Evolutionary conservation across 2,797 vertebrate genomes (phyloP), one percentile per base, ranked within the genome.

Genomic region (Sebastes paucispinis): DNA sequence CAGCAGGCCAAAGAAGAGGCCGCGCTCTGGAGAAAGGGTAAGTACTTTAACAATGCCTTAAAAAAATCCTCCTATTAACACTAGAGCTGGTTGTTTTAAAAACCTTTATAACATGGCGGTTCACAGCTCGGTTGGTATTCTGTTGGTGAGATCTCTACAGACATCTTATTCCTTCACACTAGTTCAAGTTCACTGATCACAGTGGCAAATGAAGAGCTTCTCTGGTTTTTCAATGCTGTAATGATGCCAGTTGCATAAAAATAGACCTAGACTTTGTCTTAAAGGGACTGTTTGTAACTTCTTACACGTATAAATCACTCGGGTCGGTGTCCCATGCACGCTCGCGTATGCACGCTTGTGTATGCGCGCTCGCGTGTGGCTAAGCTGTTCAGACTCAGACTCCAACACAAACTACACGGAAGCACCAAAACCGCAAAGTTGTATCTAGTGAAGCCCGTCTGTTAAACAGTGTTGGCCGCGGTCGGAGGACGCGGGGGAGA

Each of bases 1-100:
- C 87, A 96, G 96, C 88, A 94, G 97, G 92, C 96, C 97, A 82
- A 97, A 97, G 94, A 97, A 97, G 93, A 96, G 97, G 84, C 96
- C 97, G 1, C 95, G 97, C 80, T 97, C 97, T 86, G 96, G 96
- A 89, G 97, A 97, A 92, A 94, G 97, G 93, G 97, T 97, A 90
- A 91, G 91, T 80, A 62, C 8, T 52, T 3, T 16, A n/a, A 52
- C 6, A 11, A 18, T 13, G 5, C 6, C 12, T 24, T n/a, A 1
- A n/a, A 6, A 60, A 22, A 0, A 7, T 8, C 13, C 16, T 36
- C 8, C 32, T 39, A 22, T 63, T 67, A 24, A 71, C 31, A 16
- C 2, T 36, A 4, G 3, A 69, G 14, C 54, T 68, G n/a, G 6
- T 69, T 58, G 27, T 25, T 85, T 69, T 71, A 6, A 50, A 65